These are phyloP conservation scores for Geophilus truncorum DNA, from an alignment of 2,888 invertebrate genomes.

Conservation along the genomic window DNA sequence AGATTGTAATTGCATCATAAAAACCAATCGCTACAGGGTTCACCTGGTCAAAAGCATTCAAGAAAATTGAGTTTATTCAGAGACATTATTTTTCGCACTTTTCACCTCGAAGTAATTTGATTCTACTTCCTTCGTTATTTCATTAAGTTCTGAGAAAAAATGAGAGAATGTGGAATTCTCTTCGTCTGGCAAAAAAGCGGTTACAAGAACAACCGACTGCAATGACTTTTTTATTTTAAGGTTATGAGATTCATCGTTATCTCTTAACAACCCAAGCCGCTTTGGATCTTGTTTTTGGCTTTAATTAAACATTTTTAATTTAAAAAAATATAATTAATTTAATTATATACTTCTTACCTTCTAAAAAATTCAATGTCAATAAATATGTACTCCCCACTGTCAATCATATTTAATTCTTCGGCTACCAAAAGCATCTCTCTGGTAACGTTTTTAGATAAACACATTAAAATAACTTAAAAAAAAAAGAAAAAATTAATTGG, in stretches of 20 bases:
- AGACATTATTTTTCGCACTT: constrained; percentile 22
- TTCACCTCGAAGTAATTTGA: constrained; percentile 7
- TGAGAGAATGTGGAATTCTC: background rate
- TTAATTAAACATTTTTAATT: background rate
- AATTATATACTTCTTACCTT: background rate
- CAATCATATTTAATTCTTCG: constrained; percentile 28
- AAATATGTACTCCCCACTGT: constrained; percentile 28
- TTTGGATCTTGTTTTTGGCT: background rate
- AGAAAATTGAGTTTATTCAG: background rate
- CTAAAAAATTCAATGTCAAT: constrained; percentile 1
- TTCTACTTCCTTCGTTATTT: background rate
- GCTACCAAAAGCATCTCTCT: background rate
- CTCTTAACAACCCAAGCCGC: background rate
- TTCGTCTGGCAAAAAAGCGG: background rate
- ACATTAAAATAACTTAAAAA: constrained; percentile 19
- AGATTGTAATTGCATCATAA: constrained; percentile 24
- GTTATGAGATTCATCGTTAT: background rate
- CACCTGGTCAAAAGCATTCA: constrained; percentile 15
- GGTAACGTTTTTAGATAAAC: background rate
- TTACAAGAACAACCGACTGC: background rate
- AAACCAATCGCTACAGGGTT: constrained; percentile 6
- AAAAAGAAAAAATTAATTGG: background rate
- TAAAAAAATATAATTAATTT: background rate
- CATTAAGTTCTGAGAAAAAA: background rate
- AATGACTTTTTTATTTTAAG: background rate